Evolutionary conservation across 2,797 vertebrate genomes (phyloP).

Genomic region (Amphiprion clarkii): DNA sequence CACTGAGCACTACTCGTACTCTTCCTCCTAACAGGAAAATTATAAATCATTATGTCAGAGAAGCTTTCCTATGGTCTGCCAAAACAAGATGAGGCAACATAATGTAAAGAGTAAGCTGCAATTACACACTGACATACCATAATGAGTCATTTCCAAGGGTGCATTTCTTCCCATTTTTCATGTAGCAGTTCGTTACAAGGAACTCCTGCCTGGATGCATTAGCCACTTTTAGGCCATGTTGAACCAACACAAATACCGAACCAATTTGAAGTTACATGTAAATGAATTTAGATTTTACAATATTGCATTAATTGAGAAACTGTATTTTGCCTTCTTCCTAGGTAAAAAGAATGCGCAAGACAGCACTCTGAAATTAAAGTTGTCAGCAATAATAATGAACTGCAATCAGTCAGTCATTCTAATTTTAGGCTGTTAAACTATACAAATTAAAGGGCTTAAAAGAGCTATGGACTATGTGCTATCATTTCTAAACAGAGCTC

Average conservation of each 20-base stretch:
- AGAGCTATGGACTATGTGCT: too few species aligned
- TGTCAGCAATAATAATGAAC: too few species aligned
- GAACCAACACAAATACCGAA: too few species aligned
- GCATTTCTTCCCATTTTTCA: slow-evolving; percentile 1
- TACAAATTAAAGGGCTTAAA: neutral
- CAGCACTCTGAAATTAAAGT: too few species aligned
- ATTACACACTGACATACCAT: neutral
- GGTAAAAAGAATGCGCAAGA: too few species aligned
- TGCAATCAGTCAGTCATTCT: neutral
- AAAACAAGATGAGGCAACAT: neutral
- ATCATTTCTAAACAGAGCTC: too few species aligned
- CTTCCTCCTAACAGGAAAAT: neutral
- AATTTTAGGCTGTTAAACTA: neutral
- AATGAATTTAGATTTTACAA: too few species aligned
- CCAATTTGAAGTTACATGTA: too few species aligned
- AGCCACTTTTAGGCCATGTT: neutral
- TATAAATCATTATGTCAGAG: neutral
- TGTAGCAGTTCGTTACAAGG: slow-evolving; percentile 1
- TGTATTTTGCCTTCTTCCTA: too few species aligned
- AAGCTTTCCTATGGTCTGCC: neutral
- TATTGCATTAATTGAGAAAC: too few species aligned
- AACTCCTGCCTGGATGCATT: neutral
- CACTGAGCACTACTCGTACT: neutral
- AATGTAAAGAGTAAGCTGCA: slow-evolving; percentile 17
- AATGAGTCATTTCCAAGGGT: slow-evolving; percentile 5